Percentiles rank a stretch among this genome's conserved stretches.
phyloP scores from a whole-genome alignment of 2,888 invertebrate genomes.

The Aporophyla nigra region DNA sequence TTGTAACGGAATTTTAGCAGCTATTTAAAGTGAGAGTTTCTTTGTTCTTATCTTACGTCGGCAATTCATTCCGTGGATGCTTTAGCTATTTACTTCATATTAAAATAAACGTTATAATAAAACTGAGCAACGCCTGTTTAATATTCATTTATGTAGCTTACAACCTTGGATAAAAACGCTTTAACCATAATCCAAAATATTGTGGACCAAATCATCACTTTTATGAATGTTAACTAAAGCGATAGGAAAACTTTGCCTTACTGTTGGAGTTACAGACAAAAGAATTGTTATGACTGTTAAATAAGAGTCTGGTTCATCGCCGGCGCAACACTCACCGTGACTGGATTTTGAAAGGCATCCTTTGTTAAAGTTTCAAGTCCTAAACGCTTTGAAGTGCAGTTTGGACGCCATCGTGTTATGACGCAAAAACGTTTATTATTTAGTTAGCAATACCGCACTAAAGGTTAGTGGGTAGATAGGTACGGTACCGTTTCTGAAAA shows the following conservation, averaged over 20 bases:
- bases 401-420: conserved; percentile 69
- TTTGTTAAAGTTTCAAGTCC: conserved; percentile 75
- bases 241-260: conserved; percentile 48
- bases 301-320: conserved; percentile 73
- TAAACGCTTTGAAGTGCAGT: conserved; percentile 73
- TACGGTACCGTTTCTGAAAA: conserved; percentile 41
- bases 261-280: conserved; percentile 62
- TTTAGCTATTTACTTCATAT: conserved; percentile 34
- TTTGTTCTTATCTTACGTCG: conserved; percentile 57
- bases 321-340: conserved; percentile 70
- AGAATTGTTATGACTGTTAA: conserved; percentile 63
- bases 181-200: conserved; percentile 3
- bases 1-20: conserved; percentile 86
- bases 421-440: conserved; percentile 63
- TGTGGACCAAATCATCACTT: background rate
- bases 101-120: conserved; percentile 35
- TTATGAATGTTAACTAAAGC: background rate
- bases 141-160: conserved; percentile 11
- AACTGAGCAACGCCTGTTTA: background rate
- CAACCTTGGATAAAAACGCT: background rate
- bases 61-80: conserved; percentile 31
- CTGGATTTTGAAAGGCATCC: conserved; percentile 74
- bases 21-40: conserved; percentile 62
- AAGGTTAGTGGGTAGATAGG: conserved; percentile 36
- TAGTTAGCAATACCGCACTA: conserved; percentile 44